These are phyloP conservation scores for Pedetes capensis DNA, from an alignment of 2,113 vertebrate species.

Conservation along the genomic window DNA sequence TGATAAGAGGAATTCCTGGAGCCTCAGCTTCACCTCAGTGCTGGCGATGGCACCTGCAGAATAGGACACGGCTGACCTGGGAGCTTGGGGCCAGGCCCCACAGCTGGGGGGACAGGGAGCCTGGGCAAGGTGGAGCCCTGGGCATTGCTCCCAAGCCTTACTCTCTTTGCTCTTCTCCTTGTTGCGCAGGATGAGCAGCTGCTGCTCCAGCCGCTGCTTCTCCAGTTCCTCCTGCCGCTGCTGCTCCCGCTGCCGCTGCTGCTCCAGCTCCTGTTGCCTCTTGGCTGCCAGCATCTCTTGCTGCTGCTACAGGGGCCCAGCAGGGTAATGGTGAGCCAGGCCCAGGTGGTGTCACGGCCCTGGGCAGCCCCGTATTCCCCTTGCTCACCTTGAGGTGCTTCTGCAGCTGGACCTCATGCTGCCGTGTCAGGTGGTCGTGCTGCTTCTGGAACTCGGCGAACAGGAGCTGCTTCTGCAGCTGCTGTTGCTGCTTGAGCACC, in stretches of 20 bases:
- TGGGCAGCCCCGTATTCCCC: not conserved
- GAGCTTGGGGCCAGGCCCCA: not conserved
- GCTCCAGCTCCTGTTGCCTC: slow-evolving; percentile 89
- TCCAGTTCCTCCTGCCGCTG: slow-evolving; percentile 89
- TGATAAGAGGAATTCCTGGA: slow-evolving; percentile 95
- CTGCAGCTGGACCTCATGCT: slow-evolving; percentile 96
- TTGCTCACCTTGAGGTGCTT: slow-evolving; percentile 93
- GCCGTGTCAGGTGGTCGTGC: slow-evolving; percentile 93
- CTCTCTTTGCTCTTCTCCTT: slow-evolving; percentile 91
- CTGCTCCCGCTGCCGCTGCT: slow-evolving; percentile 88
- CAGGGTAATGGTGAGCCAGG: not conserved
- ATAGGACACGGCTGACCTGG: not conserved
- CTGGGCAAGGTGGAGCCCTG: not conserved
- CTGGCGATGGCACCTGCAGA: slow-evolving; percentile 94
- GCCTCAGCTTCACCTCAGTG: slow-evolving; percentile 95
- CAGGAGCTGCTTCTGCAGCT: slow-evolving; percentile 95
- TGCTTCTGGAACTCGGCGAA: slow-evolving; percentile 97
- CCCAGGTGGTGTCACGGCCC: not conserved
- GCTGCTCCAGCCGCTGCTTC: slow-evolving; percentile 89
- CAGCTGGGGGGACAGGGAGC: accelerated
- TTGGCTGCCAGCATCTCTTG: slow-evolving; percentile 89
- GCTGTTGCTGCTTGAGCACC: slow-evolving; percentile 94
- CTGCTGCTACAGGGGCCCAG: slow-evolving; percentile 82
- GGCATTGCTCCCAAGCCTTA: slow-evolving; percentile 66
- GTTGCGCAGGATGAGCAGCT: slow-evolving; percentile 87